These are phyloP conservation scores for Ichneumoninae sp. DNA, from an alignment of 2,888 invertebrate species.

Conservation along the genomic window DNA sequence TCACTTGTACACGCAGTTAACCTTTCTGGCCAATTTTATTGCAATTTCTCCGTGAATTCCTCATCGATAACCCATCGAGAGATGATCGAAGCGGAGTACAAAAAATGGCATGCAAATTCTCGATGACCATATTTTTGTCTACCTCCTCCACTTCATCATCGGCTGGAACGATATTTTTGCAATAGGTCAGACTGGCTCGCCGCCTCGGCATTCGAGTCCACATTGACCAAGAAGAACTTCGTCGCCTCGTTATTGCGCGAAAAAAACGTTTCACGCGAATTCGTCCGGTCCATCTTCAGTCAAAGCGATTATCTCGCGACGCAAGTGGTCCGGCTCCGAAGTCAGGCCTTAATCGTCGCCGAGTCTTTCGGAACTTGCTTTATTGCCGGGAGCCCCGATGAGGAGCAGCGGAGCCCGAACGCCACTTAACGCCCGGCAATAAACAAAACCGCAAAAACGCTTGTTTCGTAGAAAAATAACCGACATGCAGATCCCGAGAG, in stretches of 20 bases:
- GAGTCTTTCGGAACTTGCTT: constrained; percentile 11
- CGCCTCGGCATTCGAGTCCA: neutral
- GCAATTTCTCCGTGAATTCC: too few relatives aligned
- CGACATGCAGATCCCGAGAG: constrained; percentile 9
- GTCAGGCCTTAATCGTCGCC: constrained; percentile 4
- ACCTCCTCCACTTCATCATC: too few relatives aligned
- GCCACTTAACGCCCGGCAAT: constrained; percentile 18
- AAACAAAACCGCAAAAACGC: constrained; percentile 14
- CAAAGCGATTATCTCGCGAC: constrained; percentile 17
- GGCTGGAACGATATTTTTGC: neutral
- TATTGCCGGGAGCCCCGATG: constrained; percentile 1
- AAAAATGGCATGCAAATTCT: too few relatives aligned
- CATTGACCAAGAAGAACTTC: neutral
- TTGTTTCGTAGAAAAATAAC: constrained; percentile 10
- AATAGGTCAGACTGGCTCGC: neutral
- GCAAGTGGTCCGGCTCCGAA: constrained; percentile 2
- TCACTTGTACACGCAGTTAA: too few relatives aligned
- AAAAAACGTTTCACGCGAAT: neutral
- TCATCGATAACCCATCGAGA: too few relatives aligned
- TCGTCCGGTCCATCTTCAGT: neutral
- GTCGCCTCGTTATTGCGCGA: neutral
- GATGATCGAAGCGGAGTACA: neutral
- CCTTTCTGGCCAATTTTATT: neutral
- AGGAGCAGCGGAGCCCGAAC: constrained; percentile 4
- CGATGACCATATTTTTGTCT: neutral